Conservation (phyloP, 2,888 invertebrate species). For the Ypsolopha scabrella region DNA sequence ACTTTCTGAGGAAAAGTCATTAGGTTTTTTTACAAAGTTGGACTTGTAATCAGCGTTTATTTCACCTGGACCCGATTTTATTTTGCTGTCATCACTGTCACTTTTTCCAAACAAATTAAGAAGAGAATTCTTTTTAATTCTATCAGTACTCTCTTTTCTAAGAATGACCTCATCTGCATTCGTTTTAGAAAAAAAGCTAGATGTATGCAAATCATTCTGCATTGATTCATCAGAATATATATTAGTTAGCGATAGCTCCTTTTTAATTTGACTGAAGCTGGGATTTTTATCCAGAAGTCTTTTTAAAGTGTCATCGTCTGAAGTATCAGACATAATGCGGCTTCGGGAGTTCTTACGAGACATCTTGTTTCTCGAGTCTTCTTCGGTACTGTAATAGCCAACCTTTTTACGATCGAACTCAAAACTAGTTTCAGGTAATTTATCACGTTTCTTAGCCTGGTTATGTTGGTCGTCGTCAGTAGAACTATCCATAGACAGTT, state of each 20-base stretch:
- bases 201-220: conserved; percentile 5
- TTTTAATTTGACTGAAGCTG: conserved; percentile 58
- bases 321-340: conserved; percentile 83
- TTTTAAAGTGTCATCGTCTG: conserved; percentile 75
- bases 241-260: conserved; percentile 32
- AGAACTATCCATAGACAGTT: conserved; percentile 63
- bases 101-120: conserved; percentile 57
- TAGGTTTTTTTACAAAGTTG: conserved; percentile 32
- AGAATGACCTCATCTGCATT: conserved; percentile 25
- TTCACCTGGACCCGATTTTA: conserved; percentile 38
- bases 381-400: conserved; percentile 59
- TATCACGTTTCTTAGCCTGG: conserved; percentile 59
- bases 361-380: conserved; percentile 66
- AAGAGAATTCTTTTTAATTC: conserved; percentile 45
- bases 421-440: conserved; percentile 48
- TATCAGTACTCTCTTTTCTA: conserved; percentile 32
- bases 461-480: conserved; percentile 61
- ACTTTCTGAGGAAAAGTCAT: conserved; percentile 61
- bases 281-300: conserved; percentile 57
- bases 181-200: conserved; percentile 11
- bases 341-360: conserved; percentile 77
- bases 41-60: conserved; percentile 43
- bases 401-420: conserved; percentile 59
- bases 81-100: conserved; percentile 56
- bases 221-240: conserved; percentile 60